Evolutionary conservation across 2,797 vertebrate species (phyloP).

Genomic region (Sebastes oblongus): DNA sequence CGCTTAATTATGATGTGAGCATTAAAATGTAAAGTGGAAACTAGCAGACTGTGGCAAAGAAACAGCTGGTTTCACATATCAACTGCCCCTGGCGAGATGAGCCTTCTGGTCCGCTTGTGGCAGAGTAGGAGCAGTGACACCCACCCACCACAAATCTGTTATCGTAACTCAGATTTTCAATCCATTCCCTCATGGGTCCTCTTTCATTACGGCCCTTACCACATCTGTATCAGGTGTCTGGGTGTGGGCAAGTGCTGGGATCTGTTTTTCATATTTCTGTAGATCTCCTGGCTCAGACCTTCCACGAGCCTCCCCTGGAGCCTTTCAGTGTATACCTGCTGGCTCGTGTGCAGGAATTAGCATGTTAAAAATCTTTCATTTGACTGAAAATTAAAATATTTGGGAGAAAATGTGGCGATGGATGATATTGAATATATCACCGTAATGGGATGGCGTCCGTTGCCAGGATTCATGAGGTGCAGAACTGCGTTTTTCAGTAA

Average conservation of each 20-base stretch:
- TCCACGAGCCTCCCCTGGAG: not conserved
- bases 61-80: conserved; percentile 15
- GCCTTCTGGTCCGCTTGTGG: conserved; percentile 24
- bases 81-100: conserved; percentile 5
- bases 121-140: conserved; percentile 16
- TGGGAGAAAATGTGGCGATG: not conserved
- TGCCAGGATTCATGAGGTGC: not conserved
- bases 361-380: not conserved
- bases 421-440: not conserved
- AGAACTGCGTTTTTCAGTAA: not conserved
- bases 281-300: conserved; percentile 29
- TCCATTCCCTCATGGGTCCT: conserved; percentile 35
- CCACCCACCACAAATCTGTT: conserved; percentile 50
- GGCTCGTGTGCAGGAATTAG: not conserved
- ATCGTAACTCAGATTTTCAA: conserved; percentile 46
- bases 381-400: not conserved
- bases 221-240: conserved; percentile 67
- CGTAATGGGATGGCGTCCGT: not conserved
- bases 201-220: conserved; percentile 50
- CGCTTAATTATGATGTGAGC: conserved; percentile 25
- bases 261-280: conserved; percentile 64
- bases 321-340: conserved; percentile 8
- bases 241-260: conserved; percentile 43
- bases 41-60: conserved; percentile 14
- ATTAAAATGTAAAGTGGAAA: conserved; percentile 28